Percentiles rank a stretch among this genome's conserved stretches.
These are phyloP conservation scores for Lysiphlebus fabarum DNA, from an alignment of 1,140 invertebrate genomes.

Conservation along the genomic window DNA sequence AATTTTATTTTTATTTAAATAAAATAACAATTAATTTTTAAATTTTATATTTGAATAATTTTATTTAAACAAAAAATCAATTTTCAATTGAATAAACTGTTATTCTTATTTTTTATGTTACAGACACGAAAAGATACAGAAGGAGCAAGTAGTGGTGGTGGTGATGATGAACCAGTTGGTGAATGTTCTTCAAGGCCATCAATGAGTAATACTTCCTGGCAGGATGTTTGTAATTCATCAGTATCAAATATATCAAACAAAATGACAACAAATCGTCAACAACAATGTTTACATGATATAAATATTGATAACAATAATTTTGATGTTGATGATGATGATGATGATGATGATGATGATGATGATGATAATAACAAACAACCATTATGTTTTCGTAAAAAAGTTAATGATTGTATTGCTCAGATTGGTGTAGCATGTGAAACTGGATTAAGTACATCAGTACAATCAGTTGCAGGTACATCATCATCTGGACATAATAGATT, in stretches of 20 bases:
- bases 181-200: constrained; percentile 39
- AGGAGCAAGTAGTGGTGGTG: constrained; percentile 35
- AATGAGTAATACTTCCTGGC: constrained; percentile 26
- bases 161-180: constrained; percentile 36
- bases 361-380: constrained; percentile 2
- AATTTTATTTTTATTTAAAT: too few species aligned
- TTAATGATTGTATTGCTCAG: constrained; percentile 7
- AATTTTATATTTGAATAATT: too few species aligned
- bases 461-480: constrained; percentile 19
- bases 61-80: too few species aligned
- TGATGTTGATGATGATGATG: constrained; percentile 6
- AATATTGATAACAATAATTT: constrained; percentile 3
- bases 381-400: constrained; percentile 4
- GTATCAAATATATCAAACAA: constrained; percentile 16
- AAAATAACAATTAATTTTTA: too few species aligned
- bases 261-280: constrained; percentile 23
- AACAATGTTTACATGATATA: constrained; percentile 8
- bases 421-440: constrained; percentile 9
- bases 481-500: constrained; percentile 22
- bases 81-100: too few species aligned
- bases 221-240: constrained; percentile 26
- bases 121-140: constrained; percentile 51
- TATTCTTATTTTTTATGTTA: constrained; percentile 25
- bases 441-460: constrained; percentile 21
- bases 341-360: constrained; percentile 12